These are phyloP conservation scores for Gobionotothen gibberifrons DNA, from an alignment of 2,797 vertebrate species.

Conservation along the genomic window DNA sequence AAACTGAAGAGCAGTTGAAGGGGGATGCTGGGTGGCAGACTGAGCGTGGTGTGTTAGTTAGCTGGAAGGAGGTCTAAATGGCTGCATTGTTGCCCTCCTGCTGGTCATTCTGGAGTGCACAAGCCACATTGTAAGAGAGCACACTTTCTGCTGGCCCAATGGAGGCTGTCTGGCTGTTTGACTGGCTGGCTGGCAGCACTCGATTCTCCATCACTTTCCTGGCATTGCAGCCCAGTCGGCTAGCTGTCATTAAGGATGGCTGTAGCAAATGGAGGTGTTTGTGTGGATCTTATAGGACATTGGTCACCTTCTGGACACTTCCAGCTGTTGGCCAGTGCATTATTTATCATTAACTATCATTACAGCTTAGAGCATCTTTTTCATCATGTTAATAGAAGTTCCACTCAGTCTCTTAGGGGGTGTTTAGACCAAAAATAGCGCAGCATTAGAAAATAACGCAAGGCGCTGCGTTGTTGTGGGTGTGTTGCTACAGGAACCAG, in stretches of 20 bases:
- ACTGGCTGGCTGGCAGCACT: slow-evolving; percentile 50
- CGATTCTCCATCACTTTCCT: slow-evolving; percentile 48
- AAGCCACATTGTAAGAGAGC: slow-evolving; percentile 58
- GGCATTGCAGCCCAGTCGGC: slow-evolving; percentile 36
- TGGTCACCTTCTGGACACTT: slow-evolving; percentile 35
- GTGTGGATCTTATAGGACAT: slow-evolving; percentile 45
- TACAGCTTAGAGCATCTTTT: slow-evolving; percentile 9
- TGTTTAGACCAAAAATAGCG: slow-evolving; percentile 9
- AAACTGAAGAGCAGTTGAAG: slow-evolving; percentile 20
- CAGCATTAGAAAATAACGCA: not conserved
- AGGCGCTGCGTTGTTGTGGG: not conserved
- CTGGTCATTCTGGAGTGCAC: slow-evolving; percentile 56
- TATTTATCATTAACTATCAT: slow-evolving; percentile 26
- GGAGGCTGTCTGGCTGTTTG: slow-evolving; percentile 47
- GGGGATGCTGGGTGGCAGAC: slow-evolving; percentile 31
- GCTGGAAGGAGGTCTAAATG: slow-evolving; percentile 46
- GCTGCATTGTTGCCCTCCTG: slow-evolving; percentile 52
- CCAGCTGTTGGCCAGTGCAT: slow-evolving; percentile 26
- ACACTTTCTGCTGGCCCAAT: slow-evolving; percentile 57
- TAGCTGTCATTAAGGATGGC: slow-evolving; percentile 49
- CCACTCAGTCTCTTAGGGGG: not conserved
- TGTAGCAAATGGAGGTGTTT: slow-evolving; percentile 44
- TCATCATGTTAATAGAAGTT: not conserved
- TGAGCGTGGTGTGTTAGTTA: slow-evolving; percentile 32
- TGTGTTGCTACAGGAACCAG: slow-evolving; percentile 13